Percentiles rank a stretch among this genome's conserved stretches.
phyloP scores from a whole-genome alignment of 2,888 invertebrate species.

The Lutraria lutraria region DNA sequence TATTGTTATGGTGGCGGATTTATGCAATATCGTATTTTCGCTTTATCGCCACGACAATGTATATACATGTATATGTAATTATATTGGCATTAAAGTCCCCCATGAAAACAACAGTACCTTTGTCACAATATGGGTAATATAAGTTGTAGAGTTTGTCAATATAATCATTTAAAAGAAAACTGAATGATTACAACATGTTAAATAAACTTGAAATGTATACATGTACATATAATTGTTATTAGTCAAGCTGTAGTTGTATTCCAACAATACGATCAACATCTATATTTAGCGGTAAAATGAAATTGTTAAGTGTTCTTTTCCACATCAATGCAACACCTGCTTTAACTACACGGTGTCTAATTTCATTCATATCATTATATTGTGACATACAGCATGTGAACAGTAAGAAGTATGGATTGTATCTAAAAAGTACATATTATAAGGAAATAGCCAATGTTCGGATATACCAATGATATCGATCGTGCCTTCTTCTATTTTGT shows the following conservation, averaged over 20 bases:
- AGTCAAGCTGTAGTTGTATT: not conserved
- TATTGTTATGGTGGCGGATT: too few species aligned
- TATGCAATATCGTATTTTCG: too few species aligned
- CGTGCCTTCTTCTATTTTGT: not conserved
- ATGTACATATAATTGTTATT: not conserved
- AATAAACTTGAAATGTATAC: conserved; percentile 22
- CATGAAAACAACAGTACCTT: conserved; percentile 13
- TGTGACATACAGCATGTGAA: not conserved
- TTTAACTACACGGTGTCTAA: conserved; percentile 23
- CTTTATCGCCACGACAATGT: too few species aligned
- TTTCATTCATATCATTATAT: too few species aligned
- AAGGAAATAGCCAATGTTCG: not conserved
- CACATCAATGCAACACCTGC: conserved; percentile 26
- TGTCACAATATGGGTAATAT: not conserved
- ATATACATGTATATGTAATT: too few species aligned
- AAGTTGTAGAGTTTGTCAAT: conserved; percentile 31
- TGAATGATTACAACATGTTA: not conserved
- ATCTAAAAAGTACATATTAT: not conserved
- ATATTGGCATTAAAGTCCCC: conserved; percentile 28
- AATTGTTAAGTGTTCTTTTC: not conserved
- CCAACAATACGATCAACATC: conserved; percentile 30
- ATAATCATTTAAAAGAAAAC: not conserved
- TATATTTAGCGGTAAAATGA: not conserved
- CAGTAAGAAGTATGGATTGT: not conserved
- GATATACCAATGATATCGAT: not conserved